Evolutionary conservation across 2,113 vertebrate species (phyloP), one percentile per base, ranked within the genome.

Genomic region (Argyrosomus japonicus): DNA sequence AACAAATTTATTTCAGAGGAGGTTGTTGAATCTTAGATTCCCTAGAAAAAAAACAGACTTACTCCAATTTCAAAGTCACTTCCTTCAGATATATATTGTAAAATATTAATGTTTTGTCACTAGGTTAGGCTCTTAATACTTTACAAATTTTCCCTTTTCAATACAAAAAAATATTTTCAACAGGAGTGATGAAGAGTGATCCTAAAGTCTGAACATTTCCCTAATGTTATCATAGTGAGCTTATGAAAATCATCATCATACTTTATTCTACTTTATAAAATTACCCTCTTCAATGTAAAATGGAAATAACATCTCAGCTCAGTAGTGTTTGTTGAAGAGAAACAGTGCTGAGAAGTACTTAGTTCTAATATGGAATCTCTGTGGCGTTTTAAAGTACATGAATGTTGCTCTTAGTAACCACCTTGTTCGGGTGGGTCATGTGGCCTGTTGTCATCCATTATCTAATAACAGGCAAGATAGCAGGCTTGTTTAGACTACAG

Each of bases 401-500:
- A 84, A 79, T 63, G 67, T 82, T 25, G 32, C 69, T 43, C 69
- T 62, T 71, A 75, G 81, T 54, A 82, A 73, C 71, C 53, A 62
- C 29, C 78, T 89, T 45, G 45, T 84, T 79, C 76, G 32, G 32
- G 48, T 12, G 4, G 82, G 91, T 93, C 94, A 95, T 90, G 88
- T 95, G 93, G 95, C 91, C 89, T 93, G 92, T 94, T 96, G 96
- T 95, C 95, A 95, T 95, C 93, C 95, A 97, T 97, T 97, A 97
- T 94, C 93, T 96, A 96, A 96, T 96, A 96, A 86, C 53, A 95
- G 93, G 61, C 94, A 91, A 79, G 91, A 91, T 90, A 89, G 82
- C 68, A 83, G 73, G 40, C 96, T 97, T 99, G 96, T 98, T 99
- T 97, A 98, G 97, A 97, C 97, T 98, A 51, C 77, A 65, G 69